Base-by-base conservation (phyloP, 2,888 invertebrate species). In the Drosophila borborema region DNA sequence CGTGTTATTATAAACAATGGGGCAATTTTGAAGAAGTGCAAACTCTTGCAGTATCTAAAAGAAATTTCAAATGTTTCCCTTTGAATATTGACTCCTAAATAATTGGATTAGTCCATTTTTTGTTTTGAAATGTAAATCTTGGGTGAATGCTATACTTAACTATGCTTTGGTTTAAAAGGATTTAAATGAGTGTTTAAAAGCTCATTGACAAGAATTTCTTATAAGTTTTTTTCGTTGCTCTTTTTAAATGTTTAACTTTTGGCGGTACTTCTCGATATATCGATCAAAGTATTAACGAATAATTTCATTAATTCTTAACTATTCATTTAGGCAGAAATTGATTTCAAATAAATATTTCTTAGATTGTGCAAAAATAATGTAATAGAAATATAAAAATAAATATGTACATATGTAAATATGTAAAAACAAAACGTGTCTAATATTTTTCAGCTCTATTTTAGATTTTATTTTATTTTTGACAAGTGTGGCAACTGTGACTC, bases 1-100 rank as follows among this genome's bases (percentile, higher is more conserved):
- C 45, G 9, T 28, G 2, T 20, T 49, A 38, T 55, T 45, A 40
- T 8, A 34, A 41, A 36, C n/a, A 55, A 43, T 64, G 59, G 18
- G 20, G 0, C 16, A 77, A 68, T 65, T 77, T 73, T 61, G 64
- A 77, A 41, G 16, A 28, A 23, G 49, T n/a, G 46, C n/a, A 10
- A 63, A 31, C 18, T n/a, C 12, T 49, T n/a, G 3, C 8, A 69
- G 3, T 10, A 70, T 16, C 64, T 23, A 10, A 69, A 75, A 10
- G 38, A 64, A 64, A 43, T 56, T 74, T 59, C 41, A 14, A 63
- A 53, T 36, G 16, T 20, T n/a, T 38, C 36, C 28, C 16, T 31
- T 31, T 18, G 1, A 58, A 36, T 53, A 9, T n/a, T 1, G 23
- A n/a, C 3, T 51, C 8, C 36, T 1, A 56, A 40, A 34, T 38